Evolutionary conservation across 2,113 vertebrate species (phyloP), one percentile per base, ranked within the genome.

Genomic region (Gracilinanus agilis): DNA sequence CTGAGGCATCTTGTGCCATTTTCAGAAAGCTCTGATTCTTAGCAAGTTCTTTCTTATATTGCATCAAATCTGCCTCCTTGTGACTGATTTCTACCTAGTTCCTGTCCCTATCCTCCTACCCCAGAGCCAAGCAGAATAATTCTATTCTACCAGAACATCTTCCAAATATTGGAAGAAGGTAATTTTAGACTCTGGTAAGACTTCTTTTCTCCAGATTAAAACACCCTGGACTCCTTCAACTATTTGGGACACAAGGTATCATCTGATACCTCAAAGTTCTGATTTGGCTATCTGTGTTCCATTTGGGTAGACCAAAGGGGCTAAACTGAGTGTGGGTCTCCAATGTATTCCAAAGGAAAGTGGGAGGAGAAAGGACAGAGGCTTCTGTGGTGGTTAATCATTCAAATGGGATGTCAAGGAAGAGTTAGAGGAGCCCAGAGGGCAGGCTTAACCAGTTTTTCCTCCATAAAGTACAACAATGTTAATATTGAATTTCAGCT

Each of bases 241-340:
- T 67, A 67, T 10, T 83, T 7, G 91, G 54, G 13, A 58, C 89
- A 67, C 91, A 91, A 91, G 9, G 2, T 67, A 93, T 90, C 93
- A 19, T 96, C 91, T 95, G 54, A 53, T 94, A 24, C 90, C 44
- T 93, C 53, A 44, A 67, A 90, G 61, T 95, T 23, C 12, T 90
- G 55, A 83, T 49, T 97, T 95, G 53, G 3, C 9, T 90, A 92
- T 95, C 90, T 34, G 92, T 13, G 3, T n/a, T 97, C 56, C 83
- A 3, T 95, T 94, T 89, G n/a, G 40, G 3, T 90, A 24, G 44
- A 44, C 91, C 40, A 83, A n/a, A 83, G 25, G 11, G 94, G 90
- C 83, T 83, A 95, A 92, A 29, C 7, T 83, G 53, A 92, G 11
- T 27, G n/a, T 19, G 56, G 88, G 61, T 54, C 95, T 93, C 58